Evolutionary conservation across 1,140 invertebrate genomes (phyloP), one percentile per base, ranked within the genome.

Genomic region (Mactra quadrangularis): DNA sequence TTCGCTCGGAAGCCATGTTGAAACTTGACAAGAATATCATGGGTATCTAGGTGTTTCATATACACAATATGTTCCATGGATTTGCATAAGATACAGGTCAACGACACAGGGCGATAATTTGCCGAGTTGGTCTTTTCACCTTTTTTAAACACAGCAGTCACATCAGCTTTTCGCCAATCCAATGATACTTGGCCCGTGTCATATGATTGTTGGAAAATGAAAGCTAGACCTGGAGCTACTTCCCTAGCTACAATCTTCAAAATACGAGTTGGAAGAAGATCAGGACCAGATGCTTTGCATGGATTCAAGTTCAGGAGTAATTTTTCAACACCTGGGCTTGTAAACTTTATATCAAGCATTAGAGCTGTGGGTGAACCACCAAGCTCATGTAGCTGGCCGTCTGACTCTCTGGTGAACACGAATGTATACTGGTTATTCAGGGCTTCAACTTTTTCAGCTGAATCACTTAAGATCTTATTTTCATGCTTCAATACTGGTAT

Each of bases 31-130:
- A 83, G 31, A 31, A 84, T 83, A 11, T 77, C 72, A 4, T 57
- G 29, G 11, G 50, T 38, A 19, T 81, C 71, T 35, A 86, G 22
- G 33, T 84, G 77, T 31, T 31, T 53, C 62, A 84, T 86, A 85
- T 53, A 15, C 64, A 35, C 22, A 85, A 85, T 38, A n/a, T n/a
- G n/a, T n/a, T n/a, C n/a, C n/a, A n/a, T n/a, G n/a, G n/a, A n/a
- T n/a, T n/a, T n/a, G n/a, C 78, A 83, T n/a, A 35, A 17, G 25
- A 83, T 57, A 25, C 60, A 86, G 15, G 78, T 85, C 1, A 86
- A 60, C 15, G 85, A 85, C 17, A 87, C 64, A 35, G 83, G 85
- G 25, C 71, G 60, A 29, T 87, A 87, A 45, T 85, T 87, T 15
- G 50, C 35, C 0, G 82, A 64, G 6, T 17, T 17, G 13, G 22